Evolutionary conservation across 2,797 vertebrate genomes (phyloP).

Genomic region (Holocentrus rufus): DNA sequence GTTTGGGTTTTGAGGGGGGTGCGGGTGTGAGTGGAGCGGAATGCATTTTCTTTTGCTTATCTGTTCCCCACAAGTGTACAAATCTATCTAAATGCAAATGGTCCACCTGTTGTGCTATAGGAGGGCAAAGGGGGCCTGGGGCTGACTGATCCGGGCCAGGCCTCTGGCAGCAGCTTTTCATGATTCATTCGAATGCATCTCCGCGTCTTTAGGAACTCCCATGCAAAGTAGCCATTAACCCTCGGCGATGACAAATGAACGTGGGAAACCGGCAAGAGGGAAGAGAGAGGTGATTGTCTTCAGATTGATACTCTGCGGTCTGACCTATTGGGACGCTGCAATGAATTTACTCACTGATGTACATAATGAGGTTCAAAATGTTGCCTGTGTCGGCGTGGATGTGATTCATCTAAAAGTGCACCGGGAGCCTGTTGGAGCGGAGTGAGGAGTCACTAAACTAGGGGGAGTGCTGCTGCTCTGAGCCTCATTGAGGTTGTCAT

Average conservation of each 20-base stretch:
- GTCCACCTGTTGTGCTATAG: conserved; percentile 58
- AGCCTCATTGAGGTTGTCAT: conserved; percentile 41
- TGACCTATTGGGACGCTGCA: conserved; percentile 27
- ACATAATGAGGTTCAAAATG: conserved; percentile 43
- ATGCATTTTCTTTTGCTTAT: conserved; percentile 60
- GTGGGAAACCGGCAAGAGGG: neutral
- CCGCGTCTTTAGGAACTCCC: conserved; percentile 52
- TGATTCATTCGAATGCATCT: conserved; percentile 54
- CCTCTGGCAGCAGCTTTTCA: conserved; percentile 33
- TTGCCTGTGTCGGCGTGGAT: conserved; percentile 15
- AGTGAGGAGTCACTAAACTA: conserved; percentile 47
- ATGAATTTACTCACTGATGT: conserved; percentile 33
- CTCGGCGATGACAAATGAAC: conserved; percentile 37
- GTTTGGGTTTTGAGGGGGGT: conserved; percentile 14
- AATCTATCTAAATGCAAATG: conserved; percentile 82
- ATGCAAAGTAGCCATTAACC: conserved; percentile 29
- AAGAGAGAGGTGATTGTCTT: conserved; percentile 29
- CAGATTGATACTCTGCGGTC: conserved; percentile 13
- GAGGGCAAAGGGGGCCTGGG: conserved; percentile 38
- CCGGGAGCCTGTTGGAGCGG: conserved; percentile 14
- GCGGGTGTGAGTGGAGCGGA: conserved; percentile 27
- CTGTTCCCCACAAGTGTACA: conserved; percentile 73
- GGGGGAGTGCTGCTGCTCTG: conserved; percentile 7
- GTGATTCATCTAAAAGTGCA: conserved; percentile 19
- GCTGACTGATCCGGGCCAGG: conserved; percentile 45